phyloP scores from a whole-genome alignment of 2,113 vertebrate genomes.

The Protobothrops mucrosquamatus region DNA sequence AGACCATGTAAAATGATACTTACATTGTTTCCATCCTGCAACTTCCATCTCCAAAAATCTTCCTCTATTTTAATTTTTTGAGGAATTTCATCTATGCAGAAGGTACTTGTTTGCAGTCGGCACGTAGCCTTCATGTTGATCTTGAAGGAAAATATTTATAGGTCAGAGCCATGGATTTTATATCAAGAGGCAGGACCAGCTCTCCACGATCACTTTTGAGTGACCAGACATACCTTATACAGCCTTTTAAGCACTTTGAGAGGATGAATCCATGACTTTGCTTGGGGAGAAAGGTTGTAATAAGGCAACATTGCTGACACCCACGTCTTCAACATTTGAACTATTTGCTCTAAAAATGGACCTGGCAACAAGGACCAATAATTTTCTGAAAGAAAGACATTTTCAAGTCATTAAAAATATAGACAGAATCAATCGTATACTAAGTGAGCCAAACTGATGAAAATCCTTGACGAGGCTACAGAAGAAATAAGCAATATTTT shows the following conservation, averaged over 20 bases:
- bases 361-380: conserved; percentile 56
- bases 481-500: neutral
- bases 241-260: conserved; percentile 57
- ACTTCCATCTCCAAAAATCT: conserved; percentile 26
- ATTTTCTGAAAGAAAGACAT: conserved; percentile 41
- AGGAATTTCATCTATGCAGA: conserved; percentile 46
- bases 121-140: conserved; percentile 47
- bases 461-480: neutral
- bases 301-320: neutral
- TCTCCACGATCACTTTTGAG: neutral
- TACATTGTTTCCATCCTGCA: conserved; percentile 22
- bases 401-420: neutral
- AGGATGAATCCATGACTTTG: conserved; percentile 1
- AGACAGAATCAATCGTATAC: neutral
- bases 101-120: conserved; percentile 43
- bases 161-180: neutral
- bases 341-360: conserved; percentile 26
- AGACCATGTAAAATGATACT: conserved; percentile 18
- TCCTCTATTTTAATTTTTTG: conserved; percentile 3
- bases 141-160: conserved; percentile 40
- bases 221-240: conserved; percentile 45
- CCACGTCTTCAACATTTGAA: conserved; percentile 55
- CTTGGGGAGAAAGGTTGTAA: neutral
- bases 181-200: neutral
- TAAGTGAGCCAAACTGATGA: neutral